These are phyloP conservation scores for Malurus alboscapulatus DNA, from an alignment of 2,113 vertebrate genomes.

Conservation along the genomic window DNA sequence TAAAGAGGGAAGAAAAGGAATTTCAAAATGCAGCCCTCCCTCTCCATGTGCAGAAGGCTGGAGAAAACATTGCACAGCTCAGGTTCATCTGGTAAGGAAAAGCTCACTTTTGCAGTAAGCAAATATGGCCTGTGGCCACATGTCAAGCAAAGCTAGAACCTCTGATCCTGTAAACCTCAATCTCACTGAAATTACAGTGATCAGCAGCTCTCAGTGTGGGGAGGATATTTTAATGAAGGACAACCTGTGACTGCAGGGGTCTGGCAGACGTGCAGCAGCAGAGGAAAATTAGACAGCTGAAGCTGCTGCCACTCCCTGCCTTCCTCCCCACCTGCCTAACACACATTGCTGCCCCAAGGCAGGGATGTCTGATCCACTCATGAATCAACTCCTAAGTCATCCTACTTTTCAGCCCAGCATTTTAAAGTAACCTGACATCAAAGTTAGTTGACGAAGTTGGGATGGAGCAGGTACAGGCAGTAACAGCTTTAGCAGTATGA, in stretches of 20 bases:
- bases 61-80: neutral
- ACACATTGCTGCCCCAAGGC: neutral
- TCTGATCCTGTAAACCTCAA: neutral
- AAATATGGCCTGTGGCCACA: neutral
- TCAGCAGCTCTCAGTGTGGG: neutral
- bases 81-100: neutral
- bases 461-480: neutral
- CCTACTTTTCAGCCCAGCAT: rapidly evolving
- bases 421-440: neutral
- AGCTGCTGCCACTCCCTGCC: neutral
- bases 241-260: neutral
- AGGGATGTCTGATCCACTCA: constrained; percentile 11
- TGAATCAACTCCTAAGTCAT: neutral
- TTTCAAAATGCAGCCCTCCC: neutral
- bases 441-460: neutral
- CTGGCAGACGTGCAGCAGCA: neutral
- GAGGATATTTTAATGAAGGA: neutral
- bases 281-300: neutral
- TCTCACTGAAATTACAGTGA: neutral
- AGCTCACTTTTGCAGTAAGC: neutral
- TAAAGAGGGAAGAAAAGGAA: neutral
- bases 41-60: neutral
- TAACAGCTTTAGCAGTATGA: rapidly evolving
- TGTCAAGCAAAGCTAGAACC: neutral
- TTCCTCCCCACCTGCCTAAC: neutral